phyloP scores from a whole-genome alignment of 2,797 vertebrate genomes.

The Pantherophis vulpinus region DNA sequence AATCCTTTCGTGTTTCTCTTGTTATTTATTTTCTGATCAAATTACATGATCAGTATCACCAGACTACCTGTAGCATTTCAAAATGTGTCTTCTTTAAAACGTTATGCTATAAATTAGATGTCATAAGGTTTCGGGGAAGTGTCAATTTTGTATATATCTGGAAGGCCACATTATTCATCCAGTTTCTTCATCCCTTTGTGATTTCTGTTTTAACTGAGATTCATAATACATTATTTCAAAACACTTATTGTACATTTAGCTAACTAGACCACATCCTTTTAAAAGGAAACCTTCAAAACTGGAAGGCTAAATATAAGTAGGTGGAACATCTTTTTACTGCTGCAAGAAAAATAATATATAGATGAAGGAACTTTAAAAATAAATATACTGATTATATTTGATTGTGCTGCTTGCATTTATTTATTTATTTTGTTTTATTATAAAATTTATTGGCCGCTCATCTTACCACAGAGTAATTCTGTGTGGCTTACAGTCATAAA shows the following conservation, averaged over 20 bases:
- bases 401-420: neutral
- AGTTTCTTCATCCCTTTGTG: neutral
- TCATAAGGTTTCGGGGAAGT: neutral
- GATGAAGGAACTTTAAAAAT: neutral
- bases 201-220: neutral
- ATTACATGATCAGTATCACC: neutral
- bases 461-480: too few species aligned
- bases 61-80: neutral
- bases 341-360: neutral
- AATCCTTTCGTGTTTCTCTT: neutral
- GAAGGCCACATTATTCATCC: neutral
- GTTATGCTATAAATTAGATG: neutral
- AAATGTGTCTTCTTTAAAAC: neutral
- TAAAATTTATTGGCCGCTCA: too few species aligned
- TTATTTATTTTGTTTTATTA: too few species aligned
- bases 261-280: neutral
- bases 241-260: neutral
- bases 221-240: neutral
- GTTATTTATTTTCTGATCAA: neutral
- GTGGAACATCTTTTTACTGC: neutral
- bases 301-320: neutral
- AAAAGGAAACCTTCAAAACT: neutral
- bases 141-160: neutral
- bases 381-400: neutral
- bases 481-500: too few species aligned